Base-by-base conservation (phyloP, 2,797 vertebrate genomes). In the Champsocephalus gunnari region DNA sequence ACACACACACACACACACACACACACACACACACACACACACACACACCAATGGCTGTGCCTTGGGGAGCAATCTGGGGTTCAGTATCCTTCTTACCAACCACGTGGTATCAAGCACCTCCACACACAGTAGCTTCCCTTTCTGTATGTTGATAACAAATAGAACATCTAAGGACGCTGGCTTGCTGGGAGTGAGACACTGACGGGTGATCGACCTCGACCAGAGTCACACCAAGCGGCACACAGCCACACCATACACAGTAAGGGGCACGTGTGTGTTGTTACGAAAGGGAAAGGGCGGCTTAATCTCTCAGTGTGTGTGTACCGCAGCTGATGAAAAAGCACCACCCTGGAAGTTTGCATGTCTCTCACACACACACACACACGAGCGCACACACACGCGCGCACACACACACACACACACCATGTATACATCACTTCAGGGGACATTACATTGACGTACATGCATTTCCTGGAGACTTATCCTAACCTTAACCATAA, bases 221-320 rank as follows among this genome's bases (percentile, higher is more conserved):
- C 72, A 43, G 71, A 70, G 67, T 73, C 54, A 62, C 61, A 58
- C 51, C 5, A 32, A 64, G 71, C 45, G n/a, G 70, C 80, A 75
- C 58, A 49, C 72, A 38, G 61, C 32, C 59, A 34, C 72, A 32
- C 82, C 84, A 79, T 88, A 84, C 85, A 87, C 28, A 28, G 28
- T 28, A 28, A 28, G 69, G 82, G 87, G n/a, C 54, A 43, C 17
- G 60, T 77, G 67, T 78, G 79, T 63, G 75, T 56, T 71, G 71
- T 60, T 59, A n/a, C 16, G 69, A 60, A 84, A 75, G 19, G 43
- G n/a, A 75, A 73, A 63, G 24, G 63, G 73, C 74, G 66, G 56
- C 51, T 66, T 49, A 51, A 62, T 66, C 24, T 43, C 12, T 13
- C 24, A 11, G 64, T 43, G 58, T 49, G 58, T 44, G 71, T 43